Percentiles rank a stretch among this genome's conserved stretches.
phyloP scores from a whole-genome alignment of 2,888 invertebrate genomes.

The Nomada hirtipes region DNA sequence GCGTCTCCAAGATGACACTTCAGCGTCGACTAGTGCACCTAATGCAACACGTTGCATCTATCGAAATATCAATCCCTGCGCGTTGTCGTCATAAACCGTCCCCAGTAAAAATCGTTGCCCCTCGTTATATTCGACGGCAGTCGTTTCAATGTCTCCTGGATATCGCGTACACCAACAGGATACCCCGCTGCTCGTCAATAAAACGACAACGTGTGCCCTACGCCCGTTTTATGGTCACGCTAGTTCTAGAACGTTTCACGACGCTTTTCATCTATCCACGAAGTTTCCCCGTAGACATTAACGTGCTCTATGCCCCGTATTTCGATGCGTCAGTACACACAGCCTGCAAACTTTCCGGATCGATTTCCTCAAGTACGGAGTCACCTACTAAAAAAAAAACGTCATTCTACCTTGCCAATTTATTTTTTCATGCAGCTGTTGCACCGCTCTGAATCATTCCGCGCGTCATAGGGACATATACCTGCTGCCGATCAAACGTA shows the following conservation, averaged over 20 bases:
- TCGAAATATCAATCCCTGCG: conserved; percentile 25
- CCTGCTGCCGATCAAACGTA: not conserved
- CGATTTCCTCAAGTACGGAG: conserved; percentile 25
- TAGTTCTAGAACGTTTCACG: conserved; percentile 30
- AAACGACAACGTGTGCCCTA: conserved; percentile 32
- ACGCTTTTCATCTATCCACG: conserved; percentile 5
- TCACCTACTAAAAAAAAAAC: conserved; percentile 1
- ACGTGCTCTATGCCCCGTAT: not conserved
- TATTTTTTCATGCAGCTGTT: not conserved
- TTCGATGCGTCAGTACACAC: conserved; percentile 1
- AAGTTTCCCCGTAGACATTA: conserved; percentile 15
- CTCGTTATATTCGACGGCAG: conserved; percentile 30
- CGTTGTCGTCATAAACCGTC: conserved; percentile 16
- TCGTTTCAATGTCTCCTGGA: conserved; percentile 25
- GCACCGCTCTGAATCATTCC: not conserved
- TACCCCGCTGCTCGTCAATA: conserved; percentile 6
- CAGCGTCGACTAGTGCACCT: not conserved
- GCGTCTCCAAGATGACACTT: not conserved
- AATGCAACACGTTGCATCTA: not conserved
- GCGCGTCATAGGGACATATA: not conserved
- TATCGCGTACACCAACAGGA: conserved; percentile 19
- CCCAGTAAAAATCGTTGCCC: not conserved
- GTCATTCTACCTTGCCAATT: not conserved
- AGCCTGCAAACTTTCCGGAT: conserved; percentile 7
- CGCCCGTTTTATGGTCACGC: conserved; percentile 18